Conservation (phyloP, 2,797 vertebrate genomes). For the Anisognathus igniventris region DNA sequence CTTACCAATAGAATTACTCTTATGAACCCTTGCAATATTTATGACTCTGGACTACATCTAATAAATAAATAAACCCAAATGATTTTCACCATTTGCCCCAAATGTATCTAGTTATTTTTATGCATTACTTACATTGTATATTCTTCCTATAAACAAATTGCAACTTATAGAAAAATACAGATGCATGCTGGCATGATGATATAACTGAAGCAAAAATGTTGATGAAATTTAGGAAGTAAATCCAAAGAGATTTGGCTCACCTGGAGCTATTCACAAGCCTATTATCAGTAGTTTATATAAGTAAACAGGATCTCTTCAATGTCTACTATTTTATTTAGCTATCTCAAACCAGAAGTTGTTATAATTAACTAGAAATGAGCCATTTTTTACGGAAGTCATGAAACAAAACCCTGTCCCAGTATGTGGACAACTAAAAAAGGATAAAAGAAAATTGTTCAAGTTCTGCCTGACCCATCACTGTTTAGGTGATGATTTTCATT, state of each 20-base stretch:
- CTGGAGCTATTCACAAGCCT: not conserved
- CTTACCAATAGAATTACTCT: not conserved
- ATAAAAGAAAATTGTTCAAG: not conserved
- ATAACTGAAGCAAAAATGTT: not conserved
- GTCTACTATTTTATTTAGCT: not conserved
- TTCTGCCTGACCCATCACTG: not conserved
- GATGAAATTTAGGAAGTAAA: not conserved
- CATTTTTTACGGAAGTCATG: not conserved
- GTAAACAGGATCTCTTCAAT: not conserved
- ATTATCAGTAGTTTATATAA: not conserved
- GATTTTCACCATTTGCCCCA: not conserved
- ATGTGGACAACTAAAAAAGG: not conserved
- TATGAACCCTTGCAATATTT: not conserved
- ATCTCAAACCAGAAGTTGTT: not conserved
- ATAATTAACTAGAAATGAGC: not conserved
- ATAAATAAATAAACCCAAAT: conserved; percentile 3
- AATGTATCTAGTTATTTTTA: not conserved
- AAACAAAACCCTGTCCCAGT: not conserved
- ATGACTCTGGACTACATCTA: not conserved
- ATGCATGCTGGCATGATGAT: not conserved
- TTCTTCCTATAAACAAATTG: not conserved
- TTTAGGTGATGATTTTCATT: not conserved
- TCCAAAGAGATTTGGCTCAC: not conserved
- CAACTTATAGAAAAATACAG: not conserved
- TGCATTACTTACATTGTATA: not conserved